Evolutionary conservation across 2,113 vertebrate genomes (phyloP), one percentile per base, ranked within the genome.

Genomic region (Mormoops blainvillei): DNA sequence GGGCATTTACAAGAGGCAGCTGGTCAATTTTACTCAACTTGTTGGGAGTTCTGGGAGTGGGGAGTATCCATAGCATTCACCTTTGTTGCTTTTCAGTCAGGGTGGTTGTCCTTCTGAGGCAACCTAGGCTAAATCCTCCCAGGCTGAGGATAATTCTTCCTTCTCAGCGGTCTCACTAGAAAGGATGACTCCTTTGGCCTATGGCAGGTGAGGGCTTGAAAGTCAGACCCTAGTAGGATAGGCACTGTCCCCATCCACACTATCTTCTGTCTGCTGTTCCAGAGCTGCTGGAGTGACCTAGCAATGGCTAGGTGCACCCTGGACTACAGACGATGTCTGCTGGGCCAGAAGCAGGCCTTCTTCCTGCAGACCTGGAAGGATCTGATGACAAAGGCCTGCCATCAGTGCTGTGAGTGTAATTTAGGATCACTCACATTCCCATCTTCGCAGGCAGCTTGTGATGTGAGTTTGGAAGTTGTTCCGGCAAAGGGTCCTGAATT

Each of bases 311-410:
- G 56, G 19, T 94, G 31, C 0, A 0, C 0, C 4, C 36, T 78
- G 26, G 67, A 78, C 3, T 82, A 56, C 36, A 19, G 8, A 54
- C 91, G 54, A 70, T 67, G 31, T 74, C 20, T 63, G 10, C 33
- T 86, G n/a, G 80, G 36, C 71, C 93, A 85, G 0, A 3, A 48
- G 61, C 91, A 15, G 31, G 3, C 56, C 8, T 6, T 3, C 45
- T 94, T 78, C 58, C 45, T 98, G 48, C 52, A 96, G 28, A 83
- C 48, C 63, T 81, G 82, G 81, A 94, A 65, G 36, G 0, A 36
- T 83, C 89, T 93, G 36, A 26, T 82, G 58, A 87, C 89, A 73
- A 63, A 22, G 12, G 38, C 43, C n/a, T 96, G 97, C 96, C 94
- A 97, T 73, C 74, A 82, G 43, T 0, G 89, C 26, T 67, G 36